These are phyloP conservation scores for Pseudorectes ferrugineus DNA, from an alignment of 2,113 vertebrate species.

Conservation along the genomic window DNA sequence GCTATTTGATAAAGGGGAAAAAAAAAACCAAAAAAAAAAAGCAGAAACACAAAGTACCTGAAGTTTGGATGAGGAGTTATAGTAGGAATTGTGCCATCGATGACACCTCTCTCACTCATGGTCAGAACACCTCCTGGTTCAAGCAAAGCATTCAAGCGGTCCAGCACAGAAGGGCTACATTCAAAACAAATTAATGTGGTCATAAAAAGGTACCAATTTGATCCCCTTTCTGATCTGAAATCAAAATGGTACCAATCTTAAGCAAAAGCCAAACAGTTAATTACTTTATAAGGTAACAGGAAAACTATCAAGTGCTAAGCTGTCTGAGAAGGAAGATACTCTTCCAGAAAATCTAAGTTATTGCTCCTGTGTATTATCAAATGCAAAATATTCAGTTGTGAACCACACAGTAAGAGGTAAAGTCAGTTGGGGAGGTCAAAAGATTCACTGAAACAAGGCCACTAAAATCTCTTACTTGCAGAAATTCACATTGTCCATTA, in stretches of 20 bases:
- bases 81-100: constrained; percentile 85
- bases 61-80: constrained; percentile 91
- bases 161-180: constrained; percentile 90
- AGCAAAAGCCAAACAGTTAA: neutral
- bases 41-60: constrained; percentile 75
- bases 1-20: neutral
- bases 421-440: neutral
- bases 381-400: neutral
- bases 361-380: neutral
- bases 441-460: neutral
- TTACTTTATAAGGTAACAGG: neutral
- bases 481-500: constrained; percentile 99
- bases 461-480: constrained; percentile 83
- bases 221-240: neutral
- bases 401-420: neutral
- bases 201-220: neutral
- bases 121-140: constrained; percentile 92
- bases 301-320: neutral
- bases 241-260: neutral
- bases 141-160: constrained; percentile 93
- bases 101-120: constrained; percentile 91
- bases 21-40: no score
- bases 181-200: neutral
- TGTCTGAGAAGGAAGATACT: neutral
- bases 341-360: neutral